phyloP scores from a whole-genome alignment of 2,113 vertebrate species.

The Notarius quadriscutis region DNA sequence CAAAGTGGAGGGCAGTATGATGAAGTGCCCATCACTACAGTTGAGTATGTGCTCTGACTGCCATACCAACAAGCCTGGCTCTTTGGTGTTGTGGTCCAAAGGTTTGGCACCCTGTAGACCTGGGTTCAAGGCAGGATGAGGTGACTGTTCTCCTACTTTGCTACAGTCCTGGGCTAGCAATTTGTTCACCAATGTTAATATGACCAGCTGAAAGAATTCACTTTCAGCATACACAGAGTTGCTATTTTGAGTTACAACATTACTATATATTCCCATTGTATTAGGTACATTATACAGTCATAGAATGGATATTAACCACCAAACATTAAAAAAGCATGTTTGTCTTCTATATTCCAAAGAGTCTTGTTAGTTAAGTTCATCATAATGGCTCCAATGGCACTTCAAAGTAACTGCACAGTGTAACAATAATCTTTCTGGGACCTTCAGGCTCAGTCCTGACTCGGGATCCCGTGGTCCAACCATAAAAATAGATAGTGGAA shows the following conservation, averaged over 20 bases:
- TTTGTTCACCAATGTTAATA: background rate
- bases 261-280: background rate
- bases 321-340: background rate
- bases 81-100: too few relatives aligned
- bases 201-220: background rate
- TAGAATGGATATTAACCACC: background rate
- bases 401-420: conserved; percentile 8
- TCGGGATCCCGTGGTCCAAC: conserved; percentile 58
- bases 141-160: too few relatives aligned
- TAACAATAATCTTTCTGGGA: conserved; percentile 34
- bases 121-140: too few relatives aligned
- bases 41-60: too few relatives aligned
- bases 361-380: background rate
- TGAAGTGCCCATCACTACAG: too few relatives aligned
- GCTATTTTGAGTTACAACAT: background rate
- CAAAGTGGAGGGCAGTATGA: too few relatives aligned
- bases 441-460: conserved; percentile 57
- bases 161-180: background rate
- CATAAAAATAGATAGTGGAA: conserved; percentile 74
- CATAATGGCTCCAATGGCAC: background rate
- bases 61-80: too few relatives aligned
- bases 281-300: background rate
- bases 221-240: background rate
- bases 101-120: too few relatives aligned
- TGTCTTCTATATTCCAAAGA: background rate